These are phyloP conservation scores for Tupaia tana DNA, from an alignment of 2,113 vertebrate genomes.

Conservation along the genomic window DNA sequence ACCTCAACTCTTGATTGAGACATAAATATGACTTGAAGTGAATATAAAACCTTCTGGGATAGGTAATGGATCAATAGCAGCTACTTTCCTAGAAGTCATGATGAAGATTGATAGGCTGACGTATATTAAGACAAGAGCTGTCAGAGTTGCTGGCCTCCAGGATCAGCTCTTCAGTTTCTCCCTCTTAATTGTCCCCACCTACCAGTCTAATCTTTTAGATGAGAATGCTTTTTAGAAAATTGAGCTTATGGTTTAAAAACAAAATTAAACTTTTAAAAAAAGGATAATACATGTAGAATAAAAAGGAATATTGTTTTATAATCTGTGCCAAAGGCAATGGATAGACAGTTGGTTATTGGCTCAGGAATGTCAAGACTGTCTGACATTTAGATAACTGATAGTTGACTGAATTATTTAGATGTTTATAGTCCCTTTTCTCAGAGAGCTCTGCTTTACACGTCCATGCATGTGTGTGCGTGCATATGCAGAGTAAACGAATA, in stretches of 20 bases:
- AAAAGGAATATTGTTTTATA: constrained; percentile 27
- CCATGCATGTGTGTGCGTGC: background rate
- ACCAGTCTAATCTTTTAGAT: constrained; percentile 31
- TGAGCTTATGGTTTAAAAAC: constrained; percentile 38
- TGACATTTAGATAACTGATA: constrained; percentile 33
- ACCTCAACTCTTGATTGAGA: constrained; percentile 50
- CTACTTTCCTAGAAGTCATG: constrained; percentile 54
- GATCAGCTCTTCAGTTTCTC: constrained; percentile 48
- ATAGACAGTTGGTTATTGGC: background rate
- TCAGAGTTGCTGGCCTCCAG: constrained; percentile 55
- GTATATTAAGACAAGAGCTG: constrained; percentile 67
- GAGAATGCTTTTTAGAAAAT: constrained; percentile 53
- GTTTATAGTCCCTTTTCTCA: constrained; percentile 17
- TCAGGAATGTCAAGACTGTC: background rate
- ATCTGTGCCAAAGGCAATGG: background rate
- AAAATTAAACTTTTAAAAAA: constrained; percentile 51
- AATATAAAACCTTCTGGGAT: constrained; percentile 41
- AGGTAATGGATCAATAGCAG: constrained; percentile 53
- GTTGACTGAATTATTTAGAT: constrained; percentile 50
- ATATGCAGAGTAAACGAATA: background rate
- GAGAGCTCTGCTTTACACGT: background rate
- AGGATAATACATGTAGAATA: background rate
- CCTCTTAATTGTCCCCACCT: background rate
- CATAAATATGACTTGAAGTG: constrained; percentile 61
- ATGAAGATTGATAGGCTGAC: constrained; percentile 69